Evolutionary conservation across 1,140 invertebrate species (phyloP).

Genomic region (Nasonia longicornis): DNA sequence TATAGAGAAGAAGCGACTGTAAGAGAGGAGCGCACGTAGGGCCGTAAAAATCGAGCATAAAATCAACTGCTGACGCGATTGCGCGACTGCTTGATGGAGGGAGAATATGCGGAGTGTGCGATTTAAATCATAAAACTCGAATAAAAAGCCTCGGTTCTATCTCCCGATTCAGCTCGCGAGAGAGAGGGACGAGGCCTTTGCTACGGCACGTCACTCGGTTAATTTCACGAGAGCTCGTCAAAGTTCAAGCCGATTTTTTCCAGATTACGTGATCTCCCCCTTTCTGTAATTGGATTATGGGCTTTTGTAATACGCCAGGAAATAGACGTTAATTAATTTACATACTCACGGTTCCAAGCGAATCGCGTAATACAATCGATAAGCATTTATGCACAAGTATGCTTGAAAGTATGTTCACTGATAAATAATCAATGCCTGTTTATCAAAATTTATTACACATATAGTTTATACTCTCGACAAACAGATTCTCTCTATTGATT

Average conservation of each 20-base stretch:
- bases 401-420: too few species aligned
- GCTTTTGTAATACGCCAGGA: too few species aligned
- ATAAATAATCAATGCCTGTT: too few species aligned
- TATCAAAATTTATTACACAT: too few species aligned
- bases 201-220: background rate
- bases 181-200: background rate
- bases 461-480: too few species aligned
- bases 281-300: too few species aligned
- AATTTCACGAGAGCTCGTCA: background rate
- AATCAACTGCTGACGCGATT: slow-evolving; percentile 67
- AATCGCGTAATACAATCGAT: too few species aligned
- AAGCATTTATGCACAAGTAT: too few species aligned
- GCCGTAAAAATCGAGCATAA: slow-evolving; percentile 66
- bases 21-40: slow-evolving; percentile 51
- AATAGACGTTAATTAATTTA: too few species aligned
- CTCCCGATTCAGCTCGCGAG: background rate
- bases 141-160: slow-evolving; percentile 55
- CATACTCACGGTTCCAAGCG: too few species aligned
- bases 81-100: slow-evolving; percentile 34
- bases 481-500: too few species aligned
- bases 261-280: too few species aligned
- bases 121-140: slow-evolving; percentile 68
- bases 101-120: slow-evolving; percentile 60
- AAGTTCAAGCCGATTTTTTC: background rate
- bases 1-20: background rate